Evolutionary conservation across 2,888 invertebrate species (phyloP).

Genomic region (Melinaea marsaeus): DNA sequence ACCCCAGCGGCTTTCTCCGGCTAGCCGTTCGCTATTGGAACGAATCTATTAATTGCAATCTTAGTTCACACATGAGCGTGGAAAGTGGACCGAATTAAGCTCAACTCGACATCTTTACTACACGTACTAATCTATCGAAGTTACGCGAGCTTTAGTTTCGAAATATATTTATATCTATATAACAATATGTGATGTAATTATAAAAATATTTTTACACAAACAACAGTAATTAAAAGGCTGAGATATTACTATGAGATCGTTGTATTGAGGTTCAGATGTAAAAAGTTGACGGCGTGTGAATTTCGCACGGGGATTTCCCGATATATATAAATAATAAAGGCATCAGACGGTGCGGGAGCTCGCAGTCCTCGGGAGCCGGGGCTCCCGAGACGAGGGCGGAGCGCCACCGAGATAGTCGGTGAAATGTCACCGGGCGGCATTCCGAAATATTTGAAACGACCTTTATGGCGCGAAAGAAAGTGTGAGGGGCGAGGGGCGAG

Average conservation of each 20-base stretch:
- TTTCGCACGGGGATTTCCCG: constrained; percentile 36
- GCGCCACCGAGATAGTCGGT: constrained; percentile 63
- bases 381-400: constrained; percentile 44
- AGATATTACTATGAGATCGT: constrained; percentile 16
- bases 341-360: constrained; percentile 14
- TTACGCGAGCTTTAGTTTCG: no score
- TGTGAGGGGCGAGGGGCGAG: constrained; percentile 68
- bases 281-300: constrained; percentile 31
- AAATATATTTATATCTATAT: background rate
- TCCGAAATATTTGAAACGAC: constrained; percentile 78
- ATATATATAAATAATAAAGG: constrained; percentile 25
- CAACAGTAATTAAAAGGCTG: constrained; percentile 11
- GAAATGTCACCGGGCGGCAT: constrained; percentile 77
- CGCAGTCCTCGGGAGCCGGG: constrained; percentile 10
- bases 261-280: constrained; percentile 13
- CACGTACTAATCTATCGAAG: background rate
- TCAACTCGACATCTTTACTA: constrained; percentile 14
- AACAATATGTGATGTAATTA: background rate
- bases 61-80: constrained; percentile 76
- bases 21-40: constrained; percentile 76
- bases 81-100: constrained; percentile 57
- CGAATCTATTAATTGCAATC: constrained; percentile 78
- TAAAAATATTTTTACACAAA: background rate
- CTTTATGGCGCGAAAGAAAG: constrained; percentile 79
- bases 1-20: constrained; percentile 73